A percentile compares a stretch with the other conserved stretches of the same genome.
These are phyloP conservation scores for Cynocephalus volans DNA, from an alignment of 2,113 vertebrate genomes.

Conservation along the genomic window DNA sequence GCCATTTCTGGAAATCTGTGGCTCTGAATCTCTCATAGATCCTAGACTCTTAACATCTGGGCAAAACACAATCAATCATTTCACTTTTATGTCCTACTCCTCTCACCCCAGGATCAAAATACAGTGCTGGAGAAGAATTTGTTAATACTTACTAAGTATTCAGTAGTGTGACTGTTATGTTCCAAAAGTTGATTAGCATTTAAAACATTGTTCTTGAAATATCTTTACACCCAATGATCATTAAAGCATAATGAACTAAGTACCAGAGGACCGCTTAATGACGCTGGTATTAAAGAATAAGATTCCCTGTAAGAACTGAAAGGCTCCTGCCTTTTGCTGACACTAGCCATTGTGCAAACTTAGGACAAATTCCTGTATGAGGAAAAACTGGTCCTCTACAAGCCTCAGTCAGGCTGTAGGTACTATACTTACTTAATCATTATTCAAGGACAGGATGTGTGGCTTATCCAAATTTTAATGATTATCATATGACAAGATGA, in stretches of 20 bases:
- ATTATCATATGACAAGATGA: not conserved
- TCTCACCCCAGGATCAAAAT: not conserved
- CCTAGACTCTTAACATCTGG: constrained; percentile 9
- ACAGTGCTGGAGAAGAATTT: not conserved
- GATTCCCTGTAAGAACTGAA: not conserved
- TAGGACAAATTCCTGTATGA: constrained; percentile 77
- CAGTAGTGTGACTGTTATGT: not conserved
- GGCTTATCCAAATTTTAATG: not conserved
- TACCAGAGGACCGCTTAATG: not conserved
- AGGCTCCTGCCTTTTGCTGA: constrained; percentile 55
- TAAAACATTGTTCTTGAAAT: constrained; percentile 35
- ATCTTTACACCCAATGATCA: constrained; percentile 47
- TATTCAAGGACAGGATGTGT: not conserved
- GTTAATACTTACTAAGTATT: not conserved
- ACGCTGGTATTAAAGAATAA: not conserved
- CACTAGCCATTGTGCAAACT: constrained; percentile 70
- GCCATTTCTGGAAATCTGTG: constrained; percentile 59
- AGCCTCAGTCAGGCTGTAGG: constrained; percentile 61
- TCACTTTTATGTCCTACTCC: not conserved
- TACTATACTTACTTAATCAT: not conserved
- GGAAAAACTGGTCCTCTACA: constrained; percentile 27
- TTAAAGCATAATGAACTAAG: constrained; percentile 8
- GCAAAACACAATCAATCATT: constrained; percentile 32
- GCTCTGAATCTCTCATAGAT: constrained; percentile 35
- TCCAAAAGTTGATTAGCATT: constrained; percentile 38